These are phyloP conservation scores for Entomobrya multifasciata DNA, from an alignment of 2,888 invertebrate species.

Conservation along the genomic window DNA sequence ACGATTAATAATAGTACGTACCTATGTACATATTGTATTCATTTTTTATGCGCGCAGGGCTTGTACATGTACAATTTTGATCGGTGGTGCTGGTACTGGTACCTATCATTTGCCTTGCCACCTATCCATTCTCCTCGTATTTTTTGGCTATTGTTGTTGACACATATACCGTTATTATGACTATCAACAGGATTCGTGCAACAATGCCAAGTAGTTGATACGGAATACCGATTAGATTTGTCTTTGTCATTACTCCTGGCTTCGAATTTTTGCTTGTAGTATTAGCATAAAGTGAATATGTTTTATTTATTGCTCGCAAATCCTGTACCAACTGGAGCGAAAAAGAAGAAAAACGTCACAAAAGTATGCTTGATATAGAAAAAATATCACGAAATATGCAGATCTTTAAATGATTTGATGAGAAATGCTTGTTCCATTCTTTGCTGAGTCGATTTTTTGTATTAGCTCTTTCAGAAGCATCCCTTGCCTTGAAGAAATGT, in stretches of 20 bases:
- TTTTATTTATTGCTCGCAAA: slow-evolving; percentile 58
- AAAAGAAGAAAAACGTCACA: slow-evolving; percentile 16
- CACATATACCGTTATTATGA: not conserved
- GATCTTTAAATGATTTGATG: not conserved
- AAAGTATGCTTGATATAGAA: not conserved
- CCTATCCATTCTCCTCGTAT: not conserved
- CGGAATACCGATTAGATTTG: slow-evolving; percentile 56
- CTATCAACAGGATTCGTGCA: slow-evolving; percentile 30
- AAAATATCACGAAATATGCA: slow-evolving; percentile 24
- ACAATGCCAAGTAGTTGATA: slow-evolving; percentile 33
- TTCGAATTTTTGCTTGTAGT: slow-evolving; percentile 1
- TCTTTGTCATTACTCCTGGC: not conserved
- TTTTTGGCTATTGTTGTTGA: slow-evolving; percentile 1
- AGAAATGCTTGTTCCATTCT: slow-evolving; percentile 53
- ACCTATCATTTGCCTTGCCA: not conserved
- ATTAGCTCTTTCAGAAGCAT: slow-evolving; percentile 27
- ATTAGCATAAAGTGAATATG: slow-evolving; percentile 50
- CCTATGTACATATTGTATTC: not conserved
- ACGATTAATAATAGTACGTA: slow-evolving; percentile 47
- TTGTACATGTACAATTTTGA: not conserved
- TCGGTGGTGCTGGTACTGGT: not conserved
- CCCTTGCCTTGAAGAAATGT: slow-evolving; percentile 15
- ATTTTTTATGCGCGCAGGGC: not conserved
- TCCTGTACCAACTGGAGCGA: slow-evolving; percentile 38
- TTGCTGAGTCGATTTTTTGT: too few relatives aligned